Conservation (phyloP, 2,797 vertebrate genomes). For the Neosilurus hyrtlii region DNA sequence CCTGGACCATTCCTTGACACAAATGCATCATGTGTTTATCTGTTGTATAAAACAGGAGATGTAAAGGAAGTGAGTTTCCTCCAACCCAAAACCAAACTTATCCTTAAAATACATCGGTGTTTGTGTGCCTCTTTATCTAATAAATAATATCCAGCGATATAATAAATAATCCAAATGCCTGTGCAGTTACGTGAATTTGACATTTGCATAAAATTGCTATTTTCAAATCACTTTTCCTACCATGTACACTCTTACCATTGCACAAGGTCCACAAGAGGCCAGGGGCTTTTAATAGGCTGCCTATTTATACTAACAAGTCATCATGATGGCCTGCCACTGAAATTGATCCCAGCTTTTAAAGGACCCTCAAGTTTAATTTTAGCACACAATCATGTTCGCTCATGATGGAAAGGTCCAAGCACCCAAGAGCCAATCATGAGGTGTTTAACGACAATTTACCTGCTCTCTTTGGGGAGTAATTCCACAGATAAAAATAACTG, state of each 20-base stretch:
- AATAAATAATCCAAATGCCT: neutral
- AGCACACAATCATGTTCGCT: constrained; percentile 30
- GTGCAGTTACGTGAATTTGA: neutral
- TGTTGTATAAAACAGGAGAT: neutral
- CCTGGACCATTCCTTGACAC: neutral
- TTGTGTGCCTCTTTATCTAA: neutral
- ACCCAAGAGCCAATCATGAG: neutral
- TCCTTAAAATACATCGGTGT: neutral
- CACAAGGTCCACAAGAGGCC: constrained; percentile 29
- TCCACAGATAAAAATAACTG: neutral
- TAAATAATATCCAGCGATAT: neutral
- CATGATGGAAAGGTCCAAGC: neutral
- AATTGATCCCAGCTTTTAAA: constrained; percentile 48
- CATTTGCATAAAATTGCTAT: neutral
- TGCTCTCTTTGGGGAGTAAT: neutral
- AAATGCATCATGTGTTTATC: neutral
- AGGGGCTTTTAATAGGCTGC: constrained; percentile 49
- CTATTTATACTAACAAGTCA: constrained; percentile 49
- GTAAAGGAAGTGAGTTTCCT: neutral
- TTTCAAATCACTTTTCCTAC: constrained; percentile 8
- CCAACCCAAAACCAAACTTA: neutral
- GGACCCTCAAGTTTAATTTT: constrained; percentile 36
- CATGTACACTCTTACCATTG: neutral
- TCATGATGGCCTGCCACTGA: constrained; percentile 47
- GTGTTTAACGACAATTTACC: neutral